Evolutionary conservation across 2,888 invertebrate genomes (phyloP).

Genomic region (Cryptocheilus praepositus): DNA sequence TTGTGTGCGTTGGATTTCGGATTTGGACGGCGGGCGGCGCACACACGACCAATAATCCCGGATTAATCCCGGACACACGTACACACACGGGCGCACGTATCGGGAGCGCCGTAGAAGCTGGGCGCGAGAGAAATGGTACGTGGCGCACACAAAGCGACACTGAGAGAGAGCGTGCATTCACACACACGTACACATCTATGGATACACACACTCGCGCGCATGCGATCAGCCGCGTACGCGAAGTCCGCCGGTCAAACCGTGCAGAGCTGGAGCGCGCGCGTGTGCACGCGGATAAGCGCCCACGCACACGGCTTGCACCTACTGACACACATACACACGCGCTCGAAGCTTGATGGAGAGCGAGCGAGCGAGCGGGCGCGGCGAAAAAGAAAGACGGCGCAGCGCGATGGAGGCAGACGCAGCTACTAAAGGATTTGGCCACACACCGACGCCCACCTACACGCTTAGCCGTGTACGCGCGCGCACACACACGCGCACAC

Average conservation of each 20-base stretch:
- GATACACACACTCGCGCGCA: slow-evolving; percentile 17
- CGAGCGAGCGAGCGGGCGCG: slow-evolving; percentile 16
- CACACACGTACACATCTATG: slow-evolving; percentile 9
- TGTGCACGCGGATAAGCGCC: slow-evolving; percentile 19
- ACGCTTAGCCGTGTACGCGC: slow-evolving; percentile 24
- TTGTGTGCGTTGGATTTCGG: slow-evolving; percentile 73
- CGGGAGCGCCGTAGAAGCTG: not conserved
- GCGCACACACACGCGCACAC: slow-evolving; percentile 29
- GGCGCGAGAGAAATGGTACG: not conserved
- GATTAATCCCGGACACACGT: slow-evolving; percentile 68
- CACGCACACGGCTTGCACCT: slow-evolving; percentile 11
- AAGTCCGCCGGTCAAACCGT: slow-evolving; percentile 55
- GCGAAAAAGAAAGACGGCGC: slow-evolving; percentile 5
- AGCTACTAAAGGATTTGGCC: slow-evolving; percentile 69
- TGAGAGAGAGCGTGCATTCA: no score
- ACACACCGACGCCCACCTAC: slow-evolving; percentile 44
- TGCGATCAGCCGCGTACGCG: slow-evolving; percentile 30
- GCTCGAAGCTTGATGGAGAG: no score
- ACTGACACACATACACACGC: no score
- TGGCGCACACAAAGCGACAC: not conserved
- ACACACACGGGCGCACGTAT: slow-evolving; percentile 38
- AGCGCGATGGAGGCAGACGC: slow-evolving; percentile 24
- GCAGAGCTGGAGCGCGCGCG: not conserved
- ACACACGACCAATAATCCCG: slow-evolving; percentile 70
- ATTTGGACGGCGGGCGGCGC: slow-evolving; percentile 67